Evolutionary conservation across 2,888 invertebrate genomes (phyloP).

Genomic region (Amorpha juglandis): DNA sequence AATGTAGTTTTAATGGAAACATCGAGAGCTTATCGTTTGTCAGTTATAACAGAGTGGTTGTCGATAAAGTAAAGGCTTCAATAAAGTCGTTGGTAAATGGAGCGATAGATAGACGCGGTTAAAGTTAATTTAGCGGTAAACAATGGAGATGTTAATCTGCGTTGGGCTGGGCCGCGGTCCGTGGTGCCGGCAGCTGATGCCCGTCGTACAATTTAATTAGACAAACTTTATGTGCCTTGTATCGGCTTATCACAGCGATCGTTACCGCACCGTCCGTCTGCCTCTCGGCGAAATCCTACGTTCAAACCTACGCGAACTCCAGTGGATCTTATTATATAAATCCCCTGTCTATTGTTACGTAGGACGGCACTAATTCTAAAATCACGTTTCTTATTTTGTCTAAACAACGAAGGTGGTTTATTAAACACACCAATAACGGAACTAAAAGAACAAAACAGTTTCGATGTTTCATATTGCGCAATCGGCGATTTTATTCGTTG

Average conservation of each 20-base stretch:
- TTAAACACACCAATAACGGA: slow-evolving; percentile 66
- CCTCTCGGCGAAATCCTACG: slow-evolving; percentile 53
- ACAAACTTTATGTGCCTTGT: slow-evolving; percentile 75
- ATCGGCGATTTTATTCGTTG: slow-evolving; percentile 67
- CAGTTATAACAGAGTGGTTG: slow-evolving; percentile 29
- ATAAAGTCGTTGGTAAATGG: slow-evolving; percentile 55
- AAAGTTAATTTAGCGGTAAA: slow-evolving; percentile 76
- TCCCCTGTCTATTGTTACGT: slow-evolving; percentile 50
- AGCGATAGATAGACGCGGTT: slow-evolving; percentile 66
- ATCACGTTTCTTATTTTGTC: slow-evolving; percentile 53
- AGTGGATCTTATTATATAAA: slow-evolving; percentile 53
- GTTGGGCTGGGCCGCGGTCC: slow-evolving; percentile 43
- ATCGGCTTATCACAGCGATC: slow-evolving; percentile 67
- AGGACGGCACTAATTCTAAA: slow-evolving; percentile 37
- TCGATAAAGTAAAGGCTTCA: slow-evolving; percentile 31
- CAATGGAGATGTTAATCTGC: slow-evolving; percentile 79
- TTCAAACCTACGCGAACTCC: slow-evolving; percentile 51
- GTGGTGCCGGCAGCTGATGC: slow-evolving; percentile 64
- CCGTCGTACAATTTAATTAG: slow-evolving; percentile 79
- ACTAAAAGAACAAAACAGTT: slow-evolving; percentile 59
- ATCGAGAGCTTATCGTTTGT: slow-evolving; percentile 28
- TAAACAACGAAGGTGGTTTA: slow-evolving; percentile 58
- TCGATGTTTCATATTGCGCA: slow-evolving; percentile 64
- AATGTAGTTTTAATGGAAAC: slow-evolving; percentile 40
- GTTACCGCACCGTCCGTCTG: slow-evolving; percentile 49